Evolutionary conservation across 2,113 vertebrate species (phyloP).

Genomic region (Pseudolaguvia tuberculata): DNA sequence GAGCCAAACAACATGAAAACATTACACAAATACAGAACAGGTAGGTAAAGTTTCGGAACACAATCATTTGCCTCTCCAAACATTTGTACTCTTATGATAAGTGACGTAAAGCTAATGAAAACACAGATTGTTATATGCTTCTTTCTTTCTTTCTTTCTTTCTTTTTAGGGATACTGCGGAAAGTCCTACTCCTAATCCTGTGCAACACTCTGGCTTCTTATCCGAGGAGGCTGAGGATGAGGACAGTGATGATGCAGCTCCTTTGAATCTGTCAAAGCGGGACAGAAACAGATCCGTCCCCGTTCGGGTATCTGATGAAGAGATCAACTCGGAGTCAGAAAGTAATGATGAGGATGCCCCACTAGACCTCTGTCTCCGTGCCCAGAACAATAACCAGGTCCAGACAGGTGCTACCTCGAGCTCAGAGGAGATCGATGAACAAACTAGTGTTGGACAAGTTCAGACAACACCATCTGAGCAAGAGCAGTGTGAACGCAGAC

Average conservation of each 20-base stretch:
- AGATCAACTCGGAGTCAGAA: slow-evolving; percentile 16
- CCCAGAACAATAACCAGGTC: slow-evolving; percentile 51
- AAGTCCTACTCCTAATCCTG: not conserved
- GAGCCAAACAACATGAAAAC: slow-evolving; percentile 55
- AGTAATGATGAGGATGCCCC: slow-evolving; percentile 70
- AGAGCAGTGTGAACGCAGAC: slow-evolving; percentile 82
- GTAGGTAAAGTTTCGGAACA: not conserved
- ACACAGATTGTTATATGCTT: not conserved
- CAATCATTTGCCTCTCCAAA: too few relatives aligned
- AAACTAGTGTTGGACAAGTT: not conserved
- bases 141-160: slow-evolving; percentile 41
- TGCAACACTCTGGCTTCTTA: slow-evolving; percentile 14
- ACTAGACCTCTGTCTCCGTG: slow-evolving; percentile 85
- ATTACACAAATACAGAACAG: slow-evolving; percentile 43
- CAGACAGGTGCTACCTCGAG: not conserved
- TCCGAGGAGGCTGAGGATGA: slow-evolving; percentile 44
- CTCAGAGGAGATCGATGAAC: not conserved
- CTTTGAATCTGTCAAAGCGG: slow-evolving; percentile 88
- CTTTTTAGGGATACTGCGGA: slow-evolving; percentile 49
- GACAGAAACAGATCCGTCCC: slow-evolving; percentile 47
- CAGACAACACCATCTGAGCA: slow-evolving; percentile 48
- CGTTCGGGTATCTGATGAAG: slow-evolving; percentile 30
- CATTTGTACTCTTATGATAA: too few relatives aligned
- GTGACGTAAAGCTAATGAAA: not conserved
- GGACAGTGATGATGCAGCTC: slow-evolving; percentile 59